Conservation (phyloP, 2,888 invertebrate genomes). For the Mesorhabditis spiculigera region DNA sequence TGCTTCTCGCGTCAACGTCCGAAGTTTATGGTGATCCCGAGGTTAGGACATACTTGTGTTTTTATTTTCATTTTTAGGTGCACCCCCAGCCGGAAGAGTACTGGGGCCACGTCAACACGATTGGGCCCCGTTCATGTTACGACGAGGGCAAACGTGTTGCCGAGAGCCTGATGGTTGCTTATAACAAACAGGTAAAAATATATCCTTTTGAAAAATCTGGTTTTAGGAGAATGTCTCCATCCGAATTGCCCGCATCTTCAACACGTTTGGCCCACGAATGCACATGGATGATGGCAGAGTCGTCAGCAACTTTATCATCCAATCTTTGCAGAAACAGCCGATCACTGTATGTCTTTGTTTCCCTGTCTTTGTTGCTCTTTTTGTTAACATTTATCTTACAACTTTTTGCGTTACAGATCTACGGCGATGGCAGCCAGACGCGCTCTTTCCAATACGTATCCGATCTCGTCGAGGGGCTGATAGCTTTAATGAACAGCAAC, state of each 20-base stretch:
- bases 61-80: constrained; percentile 9
- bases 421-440: constrained; percentile 68
- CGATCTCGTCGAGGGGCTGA: constrained; percentile 89
- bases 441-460: constrained; percentile 96
- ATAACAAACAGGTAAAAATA: constrained; percentile 73
- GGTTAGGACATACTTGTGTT: constrained; percentile 25
- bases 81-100: constrained; percentile 91
- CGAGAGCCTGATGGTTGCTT: constrained; percentile 91
- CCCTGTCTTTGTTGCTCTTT: neutral
- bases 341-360: constrained; percentile 73
- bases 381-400: neutral
- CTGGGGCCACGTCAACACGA: constrained; percentile 99
- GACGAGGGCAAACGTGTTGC: constrained; percentile 99
- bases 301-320: constrained; percentile 95
- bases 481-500: constrained; percentile 85
- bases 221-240: constrained; percentile 83
- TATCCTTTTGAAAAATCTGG: neutral
- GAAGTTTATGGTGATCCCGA: constrained; percentile 99
- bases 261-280: constrained; percentile 98
- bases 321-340: constrained; percentile 87
- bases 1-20: constrained; percentile 86
- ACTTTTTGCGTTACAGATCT: constrained; percentile 60
- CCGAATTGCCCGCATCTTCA: constrained; percentile 94
- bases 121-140: constrained; percentile 83
- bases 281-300: constrained; percentile 97